phyloP scores from a whole-genome alignment of 2,797 vertebrate genomes.

The Hippoglossus hippoglossus region DNA sequence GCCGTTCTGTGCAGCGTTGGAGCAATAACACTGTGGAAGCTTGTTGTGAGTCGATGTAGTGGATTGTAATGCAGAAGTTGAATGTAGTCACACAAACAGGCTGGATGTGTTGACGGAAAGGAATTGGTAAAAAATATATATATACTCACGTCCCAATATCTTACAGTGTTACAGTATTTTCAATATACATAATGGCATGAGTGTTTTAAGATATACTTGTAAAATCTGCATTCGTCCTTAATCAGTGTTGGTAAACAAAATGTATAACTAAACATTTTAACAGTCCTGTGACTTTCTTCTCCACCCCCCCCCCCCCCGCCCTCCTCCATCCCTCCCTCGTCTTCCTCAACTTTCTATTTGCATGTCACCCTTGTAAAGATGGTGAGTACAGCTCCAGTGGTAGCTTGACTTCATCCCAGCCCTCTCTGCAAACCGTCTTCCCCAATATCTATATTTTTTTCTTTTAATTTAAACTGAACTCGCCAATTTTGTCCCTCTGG shows the following conservation, averaged over 20 bases:
- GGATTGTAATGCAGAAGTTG: too few species aligned
- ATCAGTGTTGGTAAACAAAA: background rate
- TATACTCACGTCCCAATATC: background rate
- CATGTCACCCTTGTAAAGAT: constrained; percentile 68
- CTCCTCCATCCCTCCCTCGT: constrained; percentile 44
- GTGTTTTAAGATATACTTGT: background rate
- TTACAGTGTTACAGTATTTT: background rate
- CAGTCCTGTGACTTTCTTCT: constrained; percentile 34
- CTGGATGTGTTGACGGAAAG: too few species aligned
- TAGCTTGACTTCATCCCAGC: constrained; percentile 12
- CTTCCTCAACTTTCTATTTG: constrained; percentile 45
- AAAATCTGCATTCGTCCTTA: background rate
- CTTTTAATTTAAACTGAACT: background rate
- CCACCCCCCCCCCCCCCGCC: constrained; percentile 29
- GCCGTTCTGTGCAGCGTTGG: background rate
- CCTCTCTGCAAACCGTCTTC: background rate
- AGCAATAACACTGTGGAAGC: background rate
- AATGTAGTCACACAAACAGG: background rate
- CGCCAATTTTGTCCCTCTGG: background rate
- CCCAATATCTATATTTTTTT: background rate
- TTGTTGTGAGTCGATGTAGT: too few species aligned
- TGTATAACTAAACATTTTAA: constrained; percentile 36
- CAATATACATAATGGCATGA: background rate
- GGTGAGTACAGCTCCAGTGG: constrained; percentile 69
- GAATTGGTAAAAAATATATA: background rate